These are phyloP conservation scores for Batillaria attramentaria DNA, from an alignment of 1,140 invertebrate genomes.

Conservation along the genomic window DNA sequence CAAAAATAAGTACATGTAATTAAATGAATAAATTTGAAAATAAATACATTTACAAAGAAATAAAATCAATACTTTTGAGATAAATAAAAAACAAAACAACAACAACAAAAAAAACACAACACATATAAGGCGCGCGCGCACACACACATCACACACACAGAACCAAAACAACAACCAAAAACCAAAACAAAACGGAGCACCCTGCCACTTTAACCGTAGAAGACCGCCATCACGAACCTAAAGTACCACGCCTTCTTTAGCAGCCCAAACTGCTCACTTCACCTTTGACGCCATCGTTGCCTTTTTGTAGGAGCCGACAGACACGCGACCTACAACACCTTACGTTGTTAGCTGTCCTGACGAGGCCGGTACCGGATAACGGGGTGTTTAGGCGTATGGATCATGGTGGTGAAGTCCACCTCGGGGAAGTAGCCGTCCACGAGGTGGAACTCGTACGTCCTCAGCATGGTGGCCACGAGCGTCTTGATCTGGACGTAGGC, in stretches of 20 bases:
- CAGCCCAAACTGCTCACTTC: background rate
- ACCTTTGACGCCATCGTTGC: background rate
- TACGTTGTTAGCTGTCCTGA: too few relatives aligned
- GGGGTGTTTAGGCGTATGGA: conserved; percentile 61
- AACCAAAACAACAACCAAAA: too few relatives aligned
- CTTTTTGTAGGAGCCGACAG: background rate
- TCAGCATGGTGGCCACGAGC: conserved; percentile 55
- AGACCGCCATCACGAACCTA: background rate
- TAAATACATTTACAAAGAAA: too few relatives aligned
- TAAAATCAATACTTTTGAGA: too few relatives aligned
- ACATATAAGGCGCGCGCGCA: too few relatives aligned
- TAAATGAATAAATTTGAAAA: too few relatives aligned
- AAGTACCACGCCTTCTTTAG: background rate
- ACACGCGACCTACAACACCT: too few relatives aligned
- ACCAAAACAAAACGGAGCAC: background rate
- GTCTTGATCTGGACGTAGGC: conserved; percentile 69
- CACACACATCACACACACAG: too few relatives aligned
- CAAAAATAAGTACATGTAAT: too few relatives aligned
- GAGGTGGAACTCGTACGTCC: conserved; percentile 57
- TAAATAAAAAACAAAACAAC: too few relatives aligned
- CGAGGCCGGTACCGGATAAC: conserved; percentile 54
- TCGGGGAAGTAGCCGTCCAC: conserved; percentile 59
- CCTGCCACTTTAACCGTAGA: background rate
- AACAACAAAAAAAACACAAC: too few relatives aligned
- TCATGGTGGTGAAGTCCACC: conserved; percentile 61